Conservation (phyloP, 2,113 vertebrate species). For the Cavia aperea region DNA sequence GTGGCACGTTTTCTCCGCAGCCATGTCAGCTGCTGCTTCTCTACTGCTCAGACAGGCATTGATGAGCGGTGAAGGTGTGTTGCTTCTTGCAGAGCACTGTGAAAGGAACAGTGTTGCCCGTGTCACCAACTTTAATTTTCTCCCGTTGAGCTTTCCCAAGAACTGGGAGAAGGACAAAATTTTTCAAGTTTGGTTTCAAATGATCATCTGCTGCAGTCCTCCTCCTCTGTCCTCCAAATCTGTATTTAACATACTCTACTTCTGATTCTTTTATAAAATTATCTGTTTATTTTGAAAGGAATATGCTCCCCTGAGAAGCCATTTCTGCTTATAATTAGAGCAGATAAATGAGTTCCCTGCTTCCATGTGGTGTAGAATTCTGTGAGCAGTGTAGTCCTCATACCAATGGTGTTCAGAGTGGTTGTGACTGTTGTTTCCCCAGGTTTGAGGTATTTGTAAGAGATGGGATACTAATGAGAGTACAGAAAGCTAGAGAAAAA, state of each 20-base stretch:
- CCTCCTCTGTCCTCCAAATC: not conserved
- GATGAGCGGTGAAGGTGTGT: not conserved
- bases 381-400: not conserved
- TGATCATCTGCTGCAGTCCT: not conserved
- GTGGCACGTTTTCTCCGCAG: not conserved
- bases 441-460: not conserved
- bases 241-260: not conserved
- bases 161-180: slow-evolving; percentile 27
- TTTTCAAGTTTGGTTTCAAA: slow-evolving; percentile 2
- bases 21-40: not conserved
- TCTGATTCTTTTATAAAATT: slow-evolving; percentile 7
- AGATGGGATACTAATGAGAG: not conserved
- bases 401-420: not conserved
- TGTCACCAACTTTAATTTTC: not conserved
- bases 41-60: not conserved
- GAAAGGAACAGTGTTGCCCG: not conserved
- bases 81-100: not conserved
- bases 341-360: slow-evolving; percentile 3
- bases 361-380: not conserved
- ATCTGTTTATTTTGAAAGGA: slow-evolving; percentile 33
- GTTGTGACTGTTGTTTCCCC: not conserved
- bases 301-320: not conserved
- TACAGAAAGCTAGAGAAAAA: not conserved
- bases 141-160: not conserved
- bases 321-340: slow-evolving; percentile 3